A percentile compares a stretch with the other conserved stretches of the same genome.
Evolutionary conservation across 2,113 vertebrate genomes (phyloP).

Genomic region (Peucedramus taeniatus): DNA sequence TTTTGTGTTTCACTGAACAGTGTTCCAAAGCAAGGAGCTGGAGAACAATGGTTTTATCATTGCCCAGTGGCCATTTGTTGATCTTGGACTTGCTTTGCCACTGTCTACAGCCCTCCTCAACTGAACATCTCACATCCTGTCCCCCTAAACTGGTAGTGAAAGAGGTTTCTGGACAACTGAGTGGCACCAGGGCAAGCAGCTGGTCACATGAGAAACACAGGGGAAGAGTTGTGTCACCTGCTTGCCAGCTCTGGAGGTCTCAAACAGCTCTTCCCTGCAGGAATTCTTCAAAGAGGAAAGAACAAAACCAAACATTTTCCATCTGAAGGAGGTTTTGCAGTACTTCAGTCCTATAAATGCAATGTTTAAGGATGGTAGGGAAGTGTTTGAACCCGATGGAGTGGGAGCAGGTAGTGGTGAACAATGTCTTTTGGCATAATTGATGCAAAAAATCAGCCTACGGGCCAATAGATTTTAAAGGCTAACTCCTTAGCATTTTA

Average conservation of each 20-base stretch:
- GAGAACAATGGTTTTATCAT: not conserved
- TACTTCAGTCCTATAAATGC: not conserved
- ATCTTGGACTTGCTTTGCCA: not conserved
- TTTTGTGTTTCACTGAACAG: not conserved
- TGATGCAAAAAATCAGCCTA: not conserved
- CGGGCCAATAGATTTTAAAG: not conserved
- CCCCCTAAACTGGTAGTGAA: not conserved
- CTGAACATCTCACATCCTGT: not conserved
- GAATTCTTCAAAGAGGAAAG: not conserved
- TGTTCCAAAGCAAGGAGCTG: not conserved
- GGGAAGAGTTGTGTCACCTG: not conserved
- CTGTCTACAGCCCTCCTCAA: not conserved
- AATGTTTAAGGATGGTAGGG: not conserved
- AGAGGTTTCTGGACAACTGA: not conserved
- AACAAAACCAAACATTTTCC: not conserved
- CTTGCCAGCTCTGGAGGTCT: not conserved
- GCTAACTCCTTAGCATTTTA: not conserved
- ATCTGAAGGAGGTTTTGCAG: not conserved
- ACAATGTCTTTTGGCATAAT: not conserved
- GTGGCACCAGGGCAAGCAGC: not conserved
- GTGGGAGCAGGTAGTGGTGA: not conserved
- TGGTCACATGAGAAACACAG: fast-evolving
- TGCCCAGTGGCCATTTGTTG: not conserved
- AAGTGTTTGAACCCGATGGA: not conserved
- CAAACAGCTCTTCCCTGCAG: not conserved